A percentile compares a stretch with the other conserved stretches of the same genome.
Evolutionary conservation across 1,140 invertebrate genomes (phyloP).

Genomic region (Euura lappo): DNA sequence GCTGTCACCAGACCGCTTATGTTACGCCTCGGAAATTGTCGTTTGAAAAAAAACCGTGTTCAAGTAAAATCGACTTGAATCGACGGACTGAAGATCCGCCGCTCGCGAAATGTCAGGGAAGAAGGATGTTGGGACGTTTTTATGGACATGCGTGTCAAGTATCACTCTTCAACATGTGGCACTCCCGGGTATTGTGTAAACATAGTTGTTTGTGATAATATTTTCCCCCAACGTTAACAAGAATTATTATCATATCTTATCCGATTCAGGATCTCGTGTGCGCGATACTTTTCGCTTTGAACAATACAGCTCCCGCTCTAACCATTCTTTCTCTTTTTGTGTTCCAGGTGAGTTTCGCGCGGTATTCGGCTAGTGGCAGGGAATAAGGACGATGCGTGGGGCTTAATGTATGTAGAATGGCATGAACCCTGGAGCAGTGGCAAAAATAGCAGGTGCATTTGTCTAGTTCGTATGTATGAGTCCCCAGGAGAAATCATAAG

Average conservation of each 20-base stretch:
- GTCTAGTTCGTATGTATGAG: slow-evolving; percentile 46
- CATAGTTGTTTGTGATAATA: slow-evolving; percentile 57
- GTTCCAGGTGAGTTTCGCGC: slow-evolving; percentile 45
- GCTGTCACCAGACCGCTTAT: too few species aligned
- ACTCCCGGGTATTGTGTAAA: slow-evolving; percentile 47
- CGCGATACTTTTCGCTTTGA: too few species aligned
- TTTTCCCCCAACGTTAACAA: slow-evolving; percentile 18
- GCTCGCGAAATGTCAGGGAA: too few species aligned
- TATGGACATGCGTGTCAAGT: slow-evolving; percentile 54
- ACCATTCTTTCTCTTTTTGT: slow-evolving; percentile 32
- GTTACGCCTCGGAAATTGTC: too few species aligned
- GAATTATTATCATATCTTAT: too few species aligned
- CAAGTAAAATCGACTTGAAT: too few species aligned
- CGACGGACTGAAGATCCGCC: too few species aligned
- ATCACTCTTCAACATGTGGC: slow-evolving; percentile 38
- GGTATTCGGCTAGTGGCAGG: too few species aligned
- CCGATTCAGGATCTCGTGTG: too few species aligned
- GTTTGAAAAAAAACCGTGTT: too few species aligned
- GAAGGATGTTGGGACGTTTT: too few species aligned
- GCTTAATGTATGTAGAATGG: not conserved
- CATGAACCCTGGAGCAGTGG: slow-evolving; percentile 16
- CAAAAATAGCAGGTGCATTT: slow-evolving; percentile 55
- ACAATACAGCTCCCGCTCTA: slow-evolving; percentile 12
- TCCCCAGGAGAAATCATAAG: slow-evolving; percentile 57
- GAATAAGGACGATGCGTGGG: not conserved